These are phyloP conservation scores for Cecidostiba fungosa DNA, from an alignment of 2,888 invertebrate genomes.

Conservation along the genomic window DNA sequence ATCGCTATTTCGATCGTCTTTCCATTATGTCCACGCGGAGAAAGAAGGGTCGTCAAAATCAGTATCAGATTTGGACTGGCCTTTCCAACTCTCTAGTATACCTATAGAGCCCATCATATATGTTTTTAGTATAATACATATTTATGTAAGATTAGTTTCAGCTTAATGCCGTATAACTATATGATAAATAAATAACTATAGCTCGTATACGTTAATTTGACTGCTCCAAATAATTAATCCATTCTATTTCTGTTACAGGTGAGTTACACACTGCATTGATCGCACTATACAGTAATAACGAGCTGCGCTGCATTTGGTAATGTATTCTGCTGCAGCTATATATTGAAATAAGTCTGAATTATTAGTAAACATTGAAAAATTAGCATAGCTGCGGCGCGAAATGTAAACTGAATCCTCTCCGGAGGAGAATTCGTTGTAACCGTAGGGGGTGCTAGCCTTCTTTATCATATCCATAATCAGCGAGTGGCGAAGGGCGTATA, in stretches of 20 bases:
- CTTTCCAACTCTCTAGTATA: too few relatives aligned
- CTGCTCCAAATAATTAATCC: neutral
- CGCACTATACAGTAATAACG: neutral
- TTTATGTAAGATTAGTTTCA: too few relatives aligned
- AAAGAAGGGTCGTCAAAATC: too few relatives aligned
- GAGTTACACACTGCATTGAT: neutral
- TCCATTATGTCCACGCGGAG: too few relatives aligned
- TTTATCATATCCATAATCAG: neutral
- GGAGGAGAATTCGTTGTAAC: neutral
- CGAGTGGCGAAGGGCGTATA: neutral
- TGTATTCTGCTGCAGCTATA: neutral
- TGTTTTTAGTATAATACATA: too few relatives aligned
- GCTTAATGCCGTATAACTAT: too few relatives aligned
- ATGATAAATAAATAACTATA: too few relatives aligned
- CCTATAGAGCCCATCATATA: too few relatives aligned
- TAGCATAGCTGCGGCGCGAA: neutral
- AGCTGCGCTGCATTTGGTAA: neutral
- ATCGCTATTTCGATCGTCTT: too few relatives aligned
- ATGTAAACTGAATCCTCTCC: neutral
- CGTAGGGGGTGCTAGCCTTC: neutral
- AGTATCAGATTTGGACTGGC: too few relatives aligned
- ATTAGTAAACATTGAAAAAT: neutral
- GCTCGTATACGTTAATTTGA: neutral
- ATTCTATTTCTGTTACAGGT: slow-evolving; percentile 16
- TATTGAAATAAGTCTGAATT: neutral